Conservation (phyloP, 2,888 invertebrate species). For the Scaeva pyrastri region DNA sequence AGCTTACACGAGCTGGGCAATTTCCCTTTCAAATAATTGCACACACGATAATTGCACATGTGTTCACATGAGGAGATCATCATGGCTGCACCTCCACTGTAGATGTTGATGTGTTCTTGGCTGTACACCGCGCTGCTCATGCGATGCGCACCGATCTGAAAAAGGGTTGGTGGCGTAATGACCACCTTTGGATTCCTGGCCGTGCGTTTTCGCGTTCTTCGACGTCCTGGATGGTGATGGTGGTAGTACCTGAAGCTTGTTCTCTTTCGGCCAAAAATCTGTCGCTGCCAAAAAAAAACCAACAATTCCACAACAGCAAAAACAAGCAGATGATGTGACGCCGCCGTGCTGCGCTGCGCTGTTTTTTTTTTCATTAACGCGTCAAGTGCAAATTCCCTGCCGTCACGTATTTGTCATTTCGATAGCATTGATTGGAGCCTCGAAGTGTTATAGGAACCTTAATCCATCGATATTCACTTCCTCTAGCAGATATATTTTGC, state of each 20-base stretch:
- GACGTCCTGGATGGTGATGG: conserved; percentile 30
- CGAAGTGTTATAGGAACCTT: conserved; percentile 52
- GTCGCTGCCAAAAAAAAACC: conserved; percentile 24
- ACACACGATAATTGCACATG: conserved; percentile 68
- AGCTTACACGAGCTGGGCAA: conserved; percentile 60
- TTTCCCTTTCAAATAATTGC: conserved; percentile 68
- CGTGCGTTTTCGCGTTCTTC: conserved; percentile 31
- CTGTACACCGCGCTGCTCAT: conserved; percentile 39
- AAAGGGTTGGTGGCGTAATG: conserved; percentile 72
- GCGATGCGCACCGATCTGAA: conserved; percentile 22
- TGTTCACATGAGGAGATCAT: conserved; percentile 55
- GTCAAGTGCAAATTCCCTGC: conserved; percentile 54
- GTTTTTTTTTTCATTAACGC: not conserved
- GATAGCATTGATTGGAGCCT: conserved; percentile 55
- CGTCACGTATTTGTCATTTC: conserved; percentile 65
- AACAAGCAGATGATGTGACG: conserved; percentile 66
- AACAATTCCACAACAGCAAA: conserved; percentile 39
- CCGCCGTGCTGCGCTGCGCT: not conserved
- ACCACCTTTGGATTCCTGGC: conserved; percentile 69
- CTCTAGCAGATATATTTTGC: conserved; percentile 5
- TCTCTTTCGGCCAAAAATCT: conserved; percentile 59
- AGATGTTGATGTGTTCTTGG: too few relatives aligned
- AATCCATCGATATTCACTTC: conserved; percentile 34
- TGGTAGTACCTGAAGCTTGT: not conserved
- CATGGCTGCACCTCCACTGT: not conserved